phyloP scores from a whole-genome alignment of 2,888 invertebrate species.

The Rhodophaea formosa region DNA sequence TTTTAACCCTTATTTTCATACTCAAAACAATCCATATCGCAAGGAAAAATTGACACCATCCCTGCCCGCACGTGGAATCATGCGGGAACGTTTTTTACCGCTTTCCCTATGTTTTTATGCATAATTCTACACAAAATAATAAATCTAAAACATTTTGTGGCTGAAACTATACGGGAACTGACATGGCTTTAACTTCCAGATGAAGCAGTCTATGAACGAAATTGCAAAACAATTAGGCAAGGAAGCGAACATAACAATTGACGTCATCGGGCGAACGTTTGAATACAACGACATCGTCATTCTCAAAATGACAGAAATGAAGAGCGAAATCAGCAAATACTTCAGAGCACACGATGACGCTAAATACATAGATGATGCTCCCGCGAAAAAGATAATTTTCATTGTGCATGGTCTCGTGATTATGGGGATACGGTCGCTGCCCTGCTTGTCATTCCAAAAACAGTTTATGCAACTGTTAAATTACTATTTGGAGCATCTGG shows the following conservation, averaged over 20 bases:
- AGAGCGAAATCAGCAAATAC: constrained; percentile 22
- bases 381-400: constrained; percentile 62
- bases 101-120: too few species aligned
- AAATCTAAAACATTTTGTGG: too few species aligned
- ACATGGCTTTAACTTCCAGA: constrained; percentile 37
- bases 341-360: constrained; percentile 44
- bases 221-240: constrained; percentile 35
- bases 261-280: constrained; percentile 50
- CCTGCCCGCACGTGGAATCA: too few species aligned
- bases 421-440: constrained; percentile 42
- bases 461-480: constrained; percentile 42
- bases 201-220: constrained; percentile 38
- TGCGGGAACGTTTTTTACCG: too few species aligned
- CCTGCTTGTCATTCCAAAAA: constrained; percentile 29
- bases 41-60: too few species aligned
- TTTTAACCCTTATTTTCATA: too few species aligned
- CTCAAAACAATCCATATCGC: too few species aligned
- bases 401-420: constrained; percentile 63
- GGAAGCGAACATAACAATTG: constrained; percentile 42
- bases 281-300: constrained; percentile 62
- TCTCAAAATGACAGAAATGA: constrained; percentile 42
- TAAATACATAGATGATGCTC: constrained; percentile 51
- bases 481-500: constrained; percentile 53
- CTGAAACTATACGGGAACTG: too few species aligned
- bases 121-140: too few species aligned